Evolutionary conservation across 2,113 vertebrate genomes (phyloP).

Genomic region (Pseudorhombus dupliciocellatus): DNA sequence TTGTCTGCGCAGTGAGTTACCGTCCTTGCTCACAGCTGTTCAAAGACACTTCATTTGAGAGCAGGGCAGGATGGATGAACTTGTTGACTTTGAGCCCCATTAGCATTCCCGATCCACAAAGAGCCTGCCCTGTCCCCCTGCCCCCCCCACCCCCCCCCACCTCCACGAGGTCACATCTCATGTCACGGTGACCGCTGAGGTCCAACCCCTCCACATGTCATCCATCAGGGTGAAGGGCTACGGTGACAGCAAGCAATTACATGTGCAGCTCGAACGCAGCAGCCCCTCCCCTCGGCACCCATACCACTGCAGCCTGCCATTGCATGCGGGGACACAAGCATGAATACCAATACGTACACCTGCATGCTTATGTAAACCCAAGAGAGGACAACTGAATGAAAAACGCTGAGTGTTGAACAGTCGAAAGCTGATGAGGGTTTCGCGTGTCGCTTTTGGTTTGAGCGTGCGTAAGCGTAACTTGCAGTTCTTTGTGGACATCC

Average conservation of each 20-base stretch:
- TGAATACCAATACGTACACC: constrained; percentile 1
- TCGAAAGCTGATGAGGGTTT: constrained; percentile 9
- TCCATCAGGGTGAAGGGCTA: constrained; percentile 60
- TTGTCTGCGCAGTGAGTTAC: constrained; percentile 51
- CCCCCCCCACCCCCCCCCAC: background rate
- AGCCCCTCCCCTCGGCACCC: constrained; percentile 23
- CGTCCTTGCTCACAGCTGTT: constrained; percentile 66
- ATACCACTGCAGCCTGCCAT: background rate
- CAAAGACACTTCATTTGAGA: constrained; percentile 53
- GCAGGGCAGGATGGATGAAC: constrained; percentile 60
- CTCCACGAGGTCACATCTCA: constrained; percentile 71
- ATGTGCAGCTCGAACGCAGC: constrained; percentile 25
- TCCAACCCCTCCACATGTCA: constrained; percentile 56
- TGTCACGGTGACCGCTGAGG: constrained; percentile 54
- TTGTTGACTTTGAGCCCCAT: constrained; percentile 70
- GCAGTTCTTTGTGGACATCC: constrained; percentile 18
- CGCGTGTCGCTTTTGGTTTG: constrained; percentile 16
- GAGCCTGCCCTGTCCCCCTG: constrained; percentile 36
- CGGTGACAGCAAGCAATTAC: constrained; percentile 65
- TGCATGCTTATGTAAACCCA: constrained; percentile 27
- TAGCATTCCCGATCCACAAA: constrained; percentile 64
- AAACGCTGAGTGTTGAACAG: background rate
- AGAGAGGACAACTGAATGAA: background rate
- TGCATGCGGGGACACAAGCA: constrained; percentile 11
- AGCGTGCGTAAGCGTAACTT: constrained; percentile 9